Conservation (phyloP, 1,140 invertebrate species). For the Cyphomyrmex costatus region DNA sequence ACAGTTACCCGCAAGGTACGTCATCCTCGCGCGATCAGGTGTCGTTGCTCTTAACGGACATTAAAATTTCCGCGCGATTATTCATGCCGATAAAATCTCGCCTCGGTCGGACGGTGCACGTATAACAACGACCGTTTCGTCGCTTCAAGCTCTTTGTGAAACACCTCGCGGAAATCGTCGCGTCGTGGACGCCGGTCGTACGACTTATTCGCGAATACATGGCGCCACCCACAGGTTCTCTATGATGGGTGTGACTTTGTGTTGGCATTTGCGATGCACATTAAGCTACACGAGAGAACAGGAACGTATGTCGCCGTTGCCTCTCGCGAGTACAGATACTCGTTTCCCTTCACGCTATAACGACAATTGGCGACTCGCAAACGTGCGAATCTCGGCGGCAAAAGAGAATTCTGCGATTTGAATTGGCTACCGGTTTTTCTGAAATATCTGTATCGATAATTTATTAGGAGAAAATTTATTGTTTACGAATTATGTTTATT, state of each 20-base stretch:
- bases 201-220: slow-evolving; percentile 73
- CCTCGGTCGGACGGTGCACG: slow-evolving; percentile 38
- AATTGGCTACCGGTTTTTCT: neutral
- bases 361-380: slow-evolving; percentile 70
- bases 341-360: slow-evolving; percentile 47
- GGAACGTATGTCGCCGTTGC: slow-evolving; percentile 52
- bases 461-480: neutral
- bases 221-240: slow-evolving; percentile 75
- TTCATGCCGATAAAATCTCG: slow-evolving; percentile 60
- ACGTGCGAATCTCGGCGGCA: slow-evolving; percentile 42
- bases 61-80: slow-evolving; percentile 58
- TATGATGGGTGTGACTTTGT: slow-evolving; percentile 78
- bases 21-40: slow-evolving; percentile 40
- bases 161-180: slow-evolving; percentile 6
- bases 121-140: slow-evolving; percentile 50
- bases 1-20: slow-evolving; percentile 40
- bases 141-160: slow-evolving; percentile 45
- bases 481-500: neutral
- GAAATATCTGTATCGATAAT: neutral
- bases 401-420: slow-evolving; percentile 9
- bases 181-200: slow-evolving; percentile 58
- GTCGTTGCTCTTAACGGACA: slow-evolving; percentile 60
- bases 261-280: slow-evolving; percentile 78
- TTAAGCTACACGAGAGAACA: slow-evolving; percentile 68
- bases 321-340: slow-evolving; percentile 62